Evolutionary conservation across 35 echinoderm and acorn worm species (phyloP), one percentile per base, ranked within the genome.

Genomic region (Anneissia japonica): DNA sequence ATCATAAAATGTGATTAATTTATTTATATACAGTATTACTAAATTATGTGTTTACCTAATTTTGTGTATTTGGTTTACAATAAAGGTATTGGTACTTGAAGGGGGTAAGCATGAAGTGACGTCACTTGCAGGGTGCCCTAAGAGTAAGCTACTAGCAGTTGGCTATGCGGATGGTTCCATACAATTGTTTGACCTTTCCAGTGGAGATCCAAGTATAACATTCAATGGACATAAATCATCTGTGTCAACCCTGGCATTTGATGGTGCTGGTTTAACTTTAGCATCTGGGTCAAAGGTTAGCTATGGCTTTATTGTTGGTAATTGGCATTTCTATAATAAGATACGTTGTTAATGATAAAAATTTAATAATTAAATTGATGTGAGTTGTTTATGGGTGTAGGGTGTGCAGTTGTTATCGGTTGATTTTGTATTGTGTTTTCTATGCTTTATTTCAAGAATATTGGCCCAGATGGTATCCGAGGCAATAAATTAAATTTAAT

Each of bases 211-310:
- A 21, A 82, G 56, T n/a, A 92, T 99, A 12, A 93, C 90, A 3
- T 99, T 99, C 83, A 94, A 90, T 73, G 96, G 96, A 23, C 96
- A 99, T 85, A 99, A 99, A 76, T 89, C 96, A 34, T 89, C 96
- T 72, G 92, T 99, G 10, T 89, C 96, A 13, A 85, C 96, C 7
- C 80, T 99, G 35, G 86, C 74, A 17, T 99, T 89, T 92, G 92
- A 94, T 46, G 4, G 36, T 16, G 45, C 73, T 78, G 89, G 85
- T 4, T 84, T 93, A 36, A 73, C 89, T 34, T 86, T 93, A 32
- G 89, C 85, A 11, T 93, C 95, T 41, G 95, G 95, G 35, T 93
- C 95, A 81, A 97, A 93, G 86, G 95, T 97, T 78, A 31, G 74
- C 34, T 38, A 16, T 34, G 28, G 11, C 31, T 12, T 19, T 12